Base-by-base conservation (phyloP, 1,140 invertebrate species). In the Neocloeon triangulifer region DNA sequence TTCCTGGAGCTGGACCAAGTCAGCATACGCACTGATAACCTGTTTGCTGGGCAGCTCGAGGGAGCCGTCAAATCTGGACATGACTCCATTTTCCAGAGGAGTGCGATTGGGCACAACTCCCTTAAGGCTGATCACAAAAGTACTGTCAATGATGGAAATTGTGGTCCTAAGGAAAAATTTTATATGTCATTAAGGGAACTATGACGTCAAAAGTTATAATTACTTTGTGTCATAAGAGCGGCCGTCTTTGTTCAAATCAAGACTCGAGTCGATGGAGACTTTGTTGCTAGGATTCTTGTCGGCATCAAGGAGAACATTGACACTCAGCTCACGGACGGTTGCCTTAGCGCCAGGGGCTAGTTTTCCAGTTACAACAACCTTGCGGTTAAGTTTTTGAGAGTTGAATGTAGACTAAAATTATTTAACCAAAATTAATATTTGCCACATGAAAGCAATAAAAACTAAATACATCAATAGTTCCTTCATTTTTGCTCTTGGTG, bases 281-380 rank as follows among this genome's bases (percentile, higher is more conserved):
- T 66, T 67, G 28, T 71, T 65, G 26, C 46, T 64, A 9, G 67
- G 66, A 42, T 73, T 62, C 37, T 73, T 73, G 9, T 68, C 62
- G n/a, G 62, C 69, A 44, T 78, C 62, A 6, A 68, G 63, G 29
- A 58, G 61, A 2, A 80, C 13, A 19, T 63, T 66, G 1, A 66
- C 35, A 15, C 64, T 62, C 0, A 62, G 56, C 21, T 64, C 61
- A 39, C 64, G 63, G 2, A 61, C 50, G 16, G 57, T 50, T 0
- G 64, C 54, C 0, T 55, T 51, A 33, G 73, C 61, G n/a, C n/a
- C n/a, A n/a, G n/a, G n/a, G 4, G 56, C 61, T 0, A 67, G 41
- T 3, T 69, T 64, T 8, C 59, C 48, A 13, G 38, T 51, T 9
- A 43, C 52, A 43, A 72, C 72, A 19, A 76, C 51, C 39, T 72